Conservation (phyloP, 2,888 invertebrate species). For the Pterostichus madidus region DNA sequence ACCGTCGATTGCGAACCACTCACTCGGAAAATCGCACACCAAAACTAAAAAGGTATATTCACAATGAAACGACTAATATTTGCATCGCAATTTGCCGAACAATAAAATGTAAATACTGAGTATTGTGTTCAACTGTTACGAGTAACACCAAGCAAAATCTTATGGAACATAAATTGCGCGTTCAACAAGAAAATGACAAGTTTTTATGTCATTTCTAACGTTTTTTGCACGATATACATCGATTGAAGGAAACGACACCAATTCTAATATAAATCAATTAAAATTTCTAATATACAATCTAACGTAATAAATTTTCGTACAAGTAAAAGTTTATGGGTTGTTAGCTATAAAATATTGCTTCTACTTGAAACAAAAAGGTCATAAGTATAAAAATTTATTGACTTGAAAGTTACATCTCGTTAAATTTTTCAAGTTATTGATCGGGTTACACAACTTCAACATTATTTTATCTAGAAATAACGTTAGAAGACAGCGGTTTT, state of each 20-base stretch:
- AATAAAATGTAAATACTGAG: constrained; percentile 1
- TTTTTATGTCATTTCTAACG: neutral
- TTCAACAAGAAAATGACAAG: no score
- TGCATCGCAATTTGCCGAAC: constrained; percentile 25
- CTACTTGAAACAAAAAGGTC: constrained; percentile 10
- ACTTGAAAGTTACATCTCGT: constrained; percentile 36
- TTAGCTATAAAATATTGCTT: constrained; percentile 29
- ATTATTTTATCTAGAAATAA: constrained; percentile 39
- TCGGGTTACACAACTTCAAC: constrained; percentile 17
- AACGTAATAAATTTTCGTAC: constrained; percentile 24
- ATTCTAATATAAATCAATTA: constrained; percentile 16
- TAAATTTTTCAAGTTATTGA: constrained; percentile 43
- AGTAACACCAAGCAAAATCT: constrained; percentile 34
- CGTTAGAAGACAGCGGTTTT: neutral
- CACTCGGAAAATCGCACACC: constrained; percentile 10
- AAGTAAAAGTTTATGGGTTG: constrained; percentile 26
- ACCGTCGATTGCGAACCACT: constrained; percentile 28
- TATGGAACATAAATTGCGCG: neutral
- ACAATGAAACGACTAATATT: constrained; percentile 36
- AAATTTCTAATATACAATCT: neutral
- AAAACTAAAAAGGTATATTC: constrained; percentile 13
- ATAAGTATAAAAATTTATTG: constrained; percentile 31
- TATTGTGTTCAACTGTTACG: constrained; percentile 14
- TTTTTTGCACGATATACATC: constrained; percentile 7
- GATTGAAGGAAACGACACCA: constrained; percentile 28